Evolutionary conservation across 1,140 invertebrate genomes (phyloP).

Genomic region (Chlorops oryzae): DNA sequence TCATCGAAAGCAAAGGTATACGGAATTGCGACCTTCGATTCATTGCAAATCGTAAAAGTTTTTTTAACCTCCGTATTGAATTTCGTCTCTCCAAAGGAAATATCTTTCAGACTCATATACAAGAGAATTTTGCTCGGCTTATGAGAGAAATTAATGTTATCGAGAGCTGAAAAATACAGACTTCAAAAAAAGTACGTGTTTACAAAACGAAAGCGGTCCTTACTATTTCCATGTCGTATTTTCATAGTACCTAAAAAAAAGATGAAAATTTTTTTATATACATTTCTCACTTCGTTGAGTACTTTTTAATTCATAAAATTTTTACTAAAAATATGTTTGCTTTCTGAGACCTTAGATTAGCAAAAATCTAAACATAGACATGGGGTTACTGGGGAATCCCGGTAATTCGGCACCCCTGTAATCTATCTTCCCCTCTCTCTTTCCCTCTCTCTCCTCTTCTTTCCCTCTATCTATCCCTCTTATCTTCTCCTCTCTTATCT

Average conservation of each 20-base stretch:
- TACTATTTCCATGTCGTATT: too few species aligned
- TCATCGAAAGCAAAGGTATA: constrained; percentile 8
- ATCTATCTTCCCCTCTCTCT: background rate
- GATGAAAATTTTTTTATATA: too few species aligned
- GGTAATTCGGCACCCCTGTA: too few species aligned
- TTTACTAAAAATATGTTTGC: too few species aligned
- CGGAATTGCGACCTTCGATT: constrained; percentile 8
- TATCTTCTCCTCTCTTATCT: background rate
- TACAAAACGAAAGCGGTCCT: too few species aligned
- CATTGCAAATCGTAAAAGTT: constrained; percentile 24
- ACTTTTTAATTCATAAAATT: too few species aligned
- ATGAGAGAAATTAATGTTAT: background rate
- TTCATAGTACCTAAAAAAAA: background rate
- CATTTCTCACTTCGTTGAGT: too few species aligned
- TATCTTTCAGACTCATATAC: constrained; percentile 16
- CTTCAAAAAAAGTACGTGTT: too few species aligned
- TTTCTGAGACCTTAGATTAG: too few species aligned
- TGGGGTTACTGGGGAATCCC: too few species aligned
- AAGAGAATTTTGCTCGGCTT: background rate
- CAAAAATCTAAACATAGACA: too few species aligned
- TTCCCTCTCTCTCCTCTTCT: background rate
- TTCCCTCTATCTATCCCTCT: background rate
- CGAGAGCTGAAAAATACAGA: background rate
- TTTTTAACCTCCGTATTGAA: constrained; percentile 15
- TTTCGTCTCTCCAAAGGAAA: constrained; percentile 18